phyloP scores from a whole-genome alignment of 2,888 invertebrate genomes.

The Resseliella maxima region DNA sequence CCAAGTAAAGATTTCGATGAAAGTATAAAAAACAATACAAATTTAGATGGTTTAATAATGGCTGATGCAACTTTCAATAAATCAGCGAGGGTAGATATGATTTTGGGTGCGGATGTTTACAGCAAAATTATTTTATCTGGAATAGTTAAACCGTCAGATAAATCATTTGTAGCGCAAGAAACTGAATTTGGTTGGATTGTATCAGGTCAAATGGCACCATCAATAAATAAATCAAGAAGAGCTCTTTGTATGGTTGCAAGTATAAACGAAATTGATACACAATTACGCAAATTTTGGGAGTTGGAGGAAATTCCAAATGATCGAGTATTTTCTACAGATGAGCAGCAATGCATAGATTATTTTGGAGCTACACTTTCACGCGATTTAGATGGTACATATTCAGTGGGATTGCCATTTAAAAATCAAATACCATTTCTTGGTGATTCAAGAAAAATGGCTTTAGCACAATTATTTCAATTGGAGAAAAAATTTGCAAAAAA shows the following conservation, averaged over 20 bases:
- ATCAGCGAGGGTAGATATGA: background rate
- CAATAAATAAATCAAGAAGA: too few relatives aligned
- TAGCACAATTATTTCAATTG: constrained; percentile 13
- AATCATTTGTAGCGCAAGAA: background rate
- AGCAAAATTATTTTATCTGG: background rate
- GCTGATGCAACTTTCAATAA: background rate
- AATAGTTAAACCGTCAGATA: background rate
- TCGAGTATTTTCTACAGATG: background rate
- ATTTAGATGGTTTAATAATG: background rate
- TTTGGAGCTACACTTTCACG: background rate
- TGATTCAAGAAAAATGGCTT: background rate
- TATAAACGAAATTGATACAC: background rate
- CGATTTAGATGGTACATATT: background rate
- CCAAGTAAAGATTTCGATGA: background rate
- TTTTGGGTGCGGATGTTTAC: background rate
- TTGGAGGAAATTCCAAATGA: background rate
- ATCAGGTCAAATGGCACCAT: background rate
- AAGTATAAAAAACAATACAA: background rate
- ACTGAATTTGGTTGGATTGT: background rate
- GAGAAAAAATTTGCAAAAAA: constrained; percentile 30
- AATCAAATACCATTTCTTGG: background rate
- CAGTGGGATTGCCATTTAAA: background rate
- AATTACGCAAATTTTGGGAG: background rate
- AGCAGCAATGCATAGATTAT: background rate
- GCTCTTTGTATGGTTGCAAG: background rate